Evolutionary conservation across 92 coral and sea anemone species (phyloP), one percentile per base, ranked within the genome.

Genomic region (Siderastrea radians): DNA sequence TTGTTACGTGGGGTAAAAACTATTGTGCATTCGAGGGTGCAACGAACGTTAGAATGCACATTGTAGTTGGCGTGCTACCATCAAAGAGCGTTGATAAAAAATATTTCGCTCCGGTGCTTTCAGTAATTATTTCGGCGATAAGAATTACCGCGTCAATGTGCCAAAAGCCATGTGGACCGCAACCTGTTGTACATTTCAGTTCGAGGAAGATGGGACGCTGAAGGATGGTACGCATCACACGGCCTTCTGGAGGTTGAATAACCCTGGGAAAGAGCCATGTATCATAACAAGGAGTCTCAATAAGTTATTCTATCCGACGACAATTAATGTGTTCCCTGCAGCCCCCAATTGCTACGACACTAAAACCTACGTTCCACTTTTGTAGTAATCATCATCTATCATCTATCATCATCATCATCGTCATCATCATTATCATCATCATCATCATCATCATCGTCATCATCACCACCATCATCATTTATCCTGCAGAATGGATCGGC

Each of bases 51-150:
- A 88, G 77, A 49, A 47, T 88, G 59, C 79, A 73, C 62, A 71
- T 88, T 50, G 85, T 82, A 10, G 92, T 88, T 63, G 92, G 83
- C 15, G 17, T 57, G 17, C 69, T 75, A 13, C 92, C 92, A 3
- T 88, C 92, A 67, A 89, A 89, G 8, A 72, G 72, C 2, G n/a
- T 43, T n/a, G 44, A 70, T 19, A 57, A 38, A 8, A 84, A 89
- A 26, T 89, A 51, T 49, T 68, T 89, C 78, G 93, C 15, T 15
- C 63, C 19, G 16, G 80, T 45, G 93, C 86, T 7, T 89, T 89
- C 61, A 89, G 93, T 84, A 49, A 89, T 71, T 89, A 49, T 69
- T 71, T 51, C 26, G 69, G 46, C 68, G 57, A 78, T 13, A 3
- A 4, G n/a, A 15, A 3, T 0, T 53, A 52, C 79, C 86, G 68